Evolutionary conservation across 2,888 invertebrate genomes (phyloP).

Genomic region (Cataglyphis altisquamis): DNA sequence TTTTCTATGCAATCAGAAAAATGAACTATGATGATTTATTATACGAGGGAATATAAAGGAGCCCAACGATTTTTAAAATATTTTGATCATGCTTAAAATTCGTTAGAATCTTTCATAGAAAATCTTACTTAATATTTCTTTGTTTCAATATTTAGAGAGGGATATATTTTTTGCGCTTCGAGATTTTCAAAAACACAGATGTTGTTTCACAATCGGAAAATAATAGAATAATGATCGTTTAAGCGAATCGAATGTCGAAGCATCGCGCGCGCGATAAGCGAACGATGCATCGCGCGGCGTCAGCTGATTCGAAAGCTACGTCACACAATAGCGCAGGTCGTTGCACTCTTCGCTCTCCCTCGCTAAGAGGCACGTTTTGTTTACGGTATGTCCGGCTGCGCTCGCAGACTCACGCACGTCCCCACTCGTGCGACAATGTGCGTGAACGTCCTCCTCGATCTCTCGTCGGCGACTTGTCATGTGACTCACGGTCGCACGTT

Average conservation of each 20-base stretch:
- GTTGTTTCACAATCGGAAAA: not conserved
- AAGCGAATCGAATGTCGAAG: not conserved
- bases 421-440: slow-evolving; percentile 51
- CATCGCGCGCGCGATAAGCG: slow-evolving; percentile 45
- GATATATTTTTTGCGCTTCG: not conserved
- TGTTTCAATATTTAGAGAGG: too few relatives aligned
- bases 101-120: not conserved
- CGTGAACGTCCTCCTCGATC: slow-evolving; percentile 55
- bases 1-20: not conserved
- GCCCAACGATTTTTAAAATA: not conserved
- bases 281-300: slow-evolving; percentile 46
- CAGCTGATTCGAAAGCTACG: slow-evolving; percentile 73
- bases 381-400: slow-evolving; percentile 50
- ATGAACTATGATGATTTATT: not conserved
- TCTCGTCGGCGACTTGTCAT: slow-evolving; percentile 62
- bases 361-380: slow-evolving; percentile 64
- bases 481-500: slow-evolving; percentile 73
- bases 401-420: slow-evolving; percentile 42
- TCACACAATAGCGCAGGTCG: slow-evolving; percentile 74
- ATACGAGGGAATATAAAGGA: not conserved
- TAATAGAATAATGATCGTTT: not conserved
- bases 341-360: slow-evolving; percentile 65
- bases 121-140: not conserved
- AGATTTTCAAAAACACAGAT: not conserved
- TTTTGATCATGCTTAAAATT: not conserved